Evolutionary conservation across 2,888 invertebrate species (phyloP).

Genomic region (Eutolmus rufibarbis): DNA sequence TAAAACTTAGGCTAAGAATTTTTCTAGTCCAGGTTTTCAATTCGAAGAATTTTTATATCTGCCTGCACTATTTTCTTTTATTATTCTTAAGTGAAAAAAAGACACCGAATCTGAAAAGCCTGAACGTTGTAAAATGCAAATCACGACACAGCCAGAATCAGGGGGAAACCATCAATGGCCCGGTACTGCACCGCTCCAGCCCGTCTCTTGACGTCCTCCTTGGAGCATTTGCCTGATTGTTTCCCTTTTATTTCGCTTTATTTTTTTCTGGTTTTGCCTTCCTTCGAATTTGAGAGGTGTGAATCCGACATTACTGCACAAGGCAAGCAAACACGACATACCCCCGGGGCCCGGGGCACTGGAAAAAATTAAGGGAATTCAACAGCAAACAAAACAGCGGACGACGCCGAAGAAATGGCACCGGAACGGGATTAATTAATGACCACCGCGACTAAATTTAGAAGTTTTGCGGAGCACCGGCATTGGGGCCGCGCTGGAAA

Average conservation of each 20-base stretch:
- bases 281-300: constrained; percentile 25
- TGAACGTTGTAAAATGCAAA: constrained; percentile 39
- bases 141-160: constrained; percentile 30
- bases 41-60: not conserved
- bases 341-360: not conserved
- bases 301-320: constrained; percentile 25
- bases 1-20: not conserved
- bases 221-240: not conserved
- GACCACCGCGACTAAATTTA: constrained; percentile 24
- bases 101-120: not conserved
- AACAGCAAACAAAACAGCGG: not conserved
- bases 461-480: not conserved
- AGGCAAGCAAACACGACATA: constrained; percentile 28
- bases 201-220: not conserved
- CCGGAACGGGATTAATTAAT: constrained; percentile 39
- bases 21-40: not conserved
- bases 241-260: not conserved
- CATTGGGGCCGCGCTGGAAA: not conserved
- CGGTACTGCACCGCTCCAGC: constrained; percentile 5
- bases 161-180: constrained; percentile 15
- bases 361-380: not conserved
- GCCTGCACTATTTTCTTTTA: not conserved
- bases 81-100: not conserved
- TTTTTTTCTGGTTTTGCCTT: not conserved
- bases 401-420: not conserved